Percentiles rank a stretch among this genome's conserved stretches.
phyloP scores from a whole-genome alignment of 2,113 vertebrate genomes.

The Microcebus murinus region DNA sequence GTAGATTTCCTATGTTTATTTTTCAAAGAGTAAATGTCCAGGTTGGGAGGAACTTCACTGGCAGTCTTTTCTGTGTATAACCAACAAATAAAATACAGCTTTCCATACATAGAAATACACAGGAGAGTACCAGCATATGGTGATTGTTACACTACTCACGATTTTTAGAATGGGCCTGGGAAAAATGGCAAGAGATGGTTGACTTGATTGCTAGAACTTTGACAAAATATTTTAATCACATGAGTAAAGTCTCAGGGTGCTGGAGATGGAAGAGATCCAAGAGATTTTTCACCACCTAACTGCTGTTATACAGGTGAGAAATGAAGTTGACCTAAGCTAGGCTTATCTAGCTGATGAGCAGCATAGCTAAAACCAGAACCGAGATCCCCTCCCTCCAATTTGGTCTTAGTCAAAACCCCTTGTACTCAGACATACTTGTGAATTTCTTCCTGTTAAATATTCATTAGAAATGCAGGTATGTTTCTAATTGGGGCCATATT shows the following conservation, averaged over 20 bases:
- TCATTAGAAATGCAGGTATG: not conserved
- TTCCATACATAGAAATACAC: not conserved
- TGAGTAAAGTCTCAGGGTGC: not conserved
- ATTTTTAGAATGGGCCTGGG: not conserved
- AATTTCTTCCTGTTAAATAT: not conserved
- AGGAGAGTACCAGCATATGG: not conserved
- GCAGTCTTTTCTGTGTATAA: not conserved
- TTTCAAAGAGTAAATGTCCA: not conserved
- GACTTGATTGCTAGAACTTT: not conserved
- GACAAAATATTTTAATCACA: not conserved
- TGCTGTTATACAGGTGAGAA: not conserved
- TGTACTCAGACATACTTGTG: not conserved
- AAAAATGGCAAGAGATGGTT: not conserved
- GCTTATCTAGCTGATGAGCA: not conserved
- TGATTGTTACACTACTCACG: not conserved
- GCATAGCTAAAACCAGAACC: not conserved
- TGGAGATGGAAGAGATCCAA: not conserved
- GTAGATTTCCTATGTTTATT: not conserved
- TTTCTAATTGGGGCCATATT: not conserved
- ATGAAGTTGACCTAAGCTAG: not conserved
- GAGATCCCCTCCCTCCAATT: not conserved
- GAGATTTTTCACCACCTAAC: not conserved
- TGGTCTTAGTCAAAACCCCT: not conserved
- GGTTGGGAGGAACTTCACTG: not conserved
- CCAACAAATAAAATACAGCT: not conserved